These are phyloP conservation scores for Hyaena hyaena DNA, from an alignment of 2,113 vertebrate genomes.

Conservation along the genomic window DNA sequence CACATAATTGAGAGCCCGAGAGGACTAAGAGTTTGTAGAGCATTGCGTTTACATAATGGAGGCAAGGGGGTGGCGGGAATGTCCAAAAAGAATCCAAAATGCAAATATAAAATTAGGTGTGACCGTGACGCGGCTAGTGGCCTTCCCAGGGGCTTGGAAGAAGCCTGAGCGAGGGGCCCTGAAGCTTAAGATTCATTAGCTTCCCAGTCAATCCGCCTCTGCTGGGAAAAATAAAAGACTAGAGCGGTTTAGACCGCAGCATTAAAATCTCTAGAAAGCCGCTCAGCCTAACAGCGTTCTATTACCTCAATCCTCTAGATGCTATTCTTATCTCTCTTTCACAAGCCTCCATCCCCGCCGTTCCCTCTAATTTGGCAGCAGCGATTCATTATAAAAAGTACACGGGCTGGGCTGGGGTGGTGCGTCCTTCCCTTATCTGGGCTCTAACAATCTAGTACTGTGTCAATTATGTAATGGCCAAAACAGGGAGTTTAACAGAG, in stretches of 20 bases:
- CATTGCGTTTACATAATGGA: neutral
- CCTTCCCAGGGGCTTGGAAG: neutral
- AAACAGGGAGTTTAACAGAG: slow-evolving; percentile 40
- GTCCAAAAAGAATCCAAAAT: slow-evolving; percentile 18
- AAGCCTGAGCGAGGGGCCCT: neutral
- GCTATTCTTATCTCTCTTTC: slow-evolving; percentile 69
- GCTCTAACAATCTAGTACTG: slow-evolving; percentile 53
- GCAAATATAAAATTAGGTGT: neutral
- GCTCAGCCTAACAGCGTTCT: neutral
- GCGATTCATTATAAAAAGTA: slow-evolving; percentile 52
- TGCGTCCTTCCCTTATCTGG: neutral
- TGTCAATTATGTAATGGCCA: slow-evolving; percentile 68
- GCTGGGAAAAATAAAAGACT: slow-evolving; percentile 7
- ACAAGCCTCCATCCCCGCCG: slow-evolving; percentile 50
- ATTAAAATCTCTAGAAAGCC: slow-evolving; percentile 39
- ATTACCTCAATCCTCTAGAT: slow-evolving; percentile 18
- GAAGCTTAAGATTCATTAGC: slow-evolving; percentile 43
- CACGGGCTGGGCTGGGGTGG: neutral
- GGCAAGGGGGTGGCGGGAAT: neutral
- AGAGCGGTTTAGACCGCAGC: neutral
- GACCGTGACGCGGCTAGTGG: accelerated
- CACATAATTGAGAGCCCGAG: neutral
- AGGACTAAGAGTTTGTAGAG: neutral
- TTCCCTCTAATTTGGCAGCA: slow-evolving; percentile 64
- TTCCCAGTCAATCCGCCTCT: neutral